Evolutionary conservation across 1,140 invertebrate genomes (phyloP).

Genomic region (Drusus annulatus): DNA sequence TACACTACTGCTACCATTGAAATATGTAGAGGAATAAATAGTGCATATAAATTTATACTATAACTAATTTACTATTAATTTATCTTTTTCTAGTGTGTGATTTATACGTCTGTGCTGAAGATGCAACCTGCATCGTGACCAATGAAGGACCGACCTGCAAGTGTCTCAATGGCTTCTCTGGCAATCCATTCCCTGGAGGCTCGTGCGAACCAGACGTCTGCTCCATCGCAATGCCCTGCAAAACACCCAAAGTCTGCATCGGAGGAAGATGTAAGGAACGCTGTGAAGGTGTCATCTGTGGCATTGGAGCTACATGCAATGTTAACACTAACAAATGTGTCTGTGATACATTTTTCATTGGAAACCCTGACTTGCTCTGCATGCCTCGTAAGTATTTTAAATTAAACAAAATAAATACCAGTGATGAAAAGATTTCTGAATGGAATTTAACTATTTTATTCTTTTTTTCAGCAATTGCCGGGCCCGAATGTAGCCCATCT

Average conservation of each 20-base stretch:
- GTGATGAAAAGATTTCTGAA: slow-evolving; percentile 68
- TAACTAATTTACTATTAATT: neutral
- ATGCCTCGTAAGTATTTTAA: slow-evolving; percentile 86
- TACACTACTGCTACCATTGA: too few species aligned
- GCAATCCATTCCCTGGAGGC: slow-evolving; percentile 93
- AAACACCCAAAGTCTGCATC: slow-evolving; percentile 85
- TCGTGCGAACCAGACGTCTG: slow-evolving; percentile 86
- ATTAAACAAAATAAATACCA: neutral
- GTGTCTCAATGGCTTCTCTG: slow-evolving; percentile 87
- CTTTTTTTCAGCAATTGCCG: slow-evolving; percentile 79
- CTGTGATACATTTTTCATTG: slow-evolving; percentile 89
- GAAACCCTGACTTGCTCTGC: slow-evolving; percentile 90
- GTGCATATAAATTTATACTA: too few species aligned
- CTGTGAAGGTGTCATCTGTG: slow-evolving; percentile 88
- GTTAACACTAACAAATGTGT: slow-evolving; percentile 85
- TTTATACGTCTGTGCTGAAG: slow-evolving; percentile 83
- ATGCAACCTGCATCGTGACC: slow-evolving; percentile 90
- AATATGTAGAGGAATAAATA: too few species aligned
- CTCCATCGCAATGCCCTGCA: slow-evolving; percentile 82
- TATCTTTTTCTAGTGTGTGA: slow-evolving; percentile 78
- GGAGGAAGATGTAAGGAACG: slow-evolving; percentile 87
- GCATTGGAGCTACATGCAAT: slow-evolving; percentile 85
- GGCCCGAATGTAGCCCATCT: slow-evolving; percentile 83
- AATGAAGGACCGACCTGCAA: slow-evolving; percentile 89
- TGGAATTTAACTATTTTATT: slow-evolving; percentile 42